Base-by-base conservation (phyloP, 2,113 vertebrate genomes). In the Oreochromis aureus region DNA sequence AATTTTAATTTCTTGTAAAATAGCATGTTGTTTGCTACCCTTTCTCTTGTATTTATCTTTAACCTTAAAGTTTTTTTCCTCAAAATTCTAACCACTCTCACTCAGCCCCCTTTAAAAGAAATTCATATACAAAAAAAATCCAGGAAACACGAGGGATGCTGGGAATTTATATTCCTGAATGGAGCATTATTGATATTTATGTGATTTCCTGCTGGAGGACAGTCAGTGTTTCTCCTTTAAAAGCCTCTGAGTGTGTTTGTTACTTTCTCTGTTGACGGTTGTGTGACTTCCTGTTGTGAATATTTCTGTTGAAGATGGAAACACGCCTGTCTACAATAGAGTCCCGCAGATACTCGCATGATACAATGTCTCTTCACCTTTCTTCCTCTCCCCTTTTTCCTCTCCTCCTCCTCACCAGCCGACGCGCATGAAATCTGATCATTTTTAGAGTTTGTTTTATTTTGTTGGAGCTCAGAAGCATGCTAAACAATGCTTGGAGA, bases 341-440 rank as follows among this genome's bases (percentile, higher is more conserved):
- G 89, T 32, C 22, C 32, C 27, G 3, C 59, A 24, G 83, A 90
- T 24, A 30, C 66, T 83, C 2, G 92, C 91, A 91, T 91, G 92
- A 82, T 56, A 55, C 48, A 1, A 84, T 83, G 51, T 89, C 80
- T 92, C 89, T 86, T 66, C 89, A 88, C 63, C 85, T 59, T 39
- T 84, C 58, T 53, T 51, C 87, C 34, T 44, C 51, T 89, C 83
- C 90, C 79, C 7, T 44, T 48, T 41, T 66, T 16, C 53, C 34
- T 44, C 19, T 34, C 71, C 80, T 80, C 61, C 48, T 4, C 82
- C 71, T 58, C 84, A 56, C 83, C 85, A 91, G 87, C 48, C 76
- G 61, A 39, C 76, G 22, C 53, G 90, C 94, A 94, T 94, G 91
- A 92, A 30, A 58, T 81, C 80, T 71, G 4, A 39, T 2, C 19